Evolutionary conservation across 2,888 invertebrate species (phyloP).

Genomic region (Watsonalla binaria): DNA sequence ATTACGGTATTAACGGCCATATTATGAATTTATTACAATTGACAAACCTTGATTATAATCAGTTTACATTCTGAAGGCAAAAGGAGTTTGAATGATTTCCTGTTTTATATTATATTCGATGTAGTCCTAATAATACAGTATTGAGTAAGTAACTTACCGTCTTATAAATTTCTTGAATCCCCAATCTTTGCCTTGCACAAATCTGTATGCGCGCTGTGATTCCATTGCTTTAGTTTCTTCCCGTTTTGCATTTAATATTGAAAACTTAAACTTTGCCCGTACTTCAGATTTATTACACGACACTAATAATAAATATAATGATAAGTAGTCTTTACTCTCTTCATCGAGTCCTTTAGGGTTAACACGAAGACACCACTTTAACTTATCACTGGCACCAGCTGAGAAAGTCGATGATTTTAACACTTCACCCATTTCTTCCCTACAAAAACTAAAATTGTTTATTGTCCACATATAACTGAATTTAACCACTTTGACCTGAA

Average conservation of each 20-base stretch:
- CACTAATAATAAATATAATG: constrained; percentile 98
- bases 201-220: constrained; percentile 96
- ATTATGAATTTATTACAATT: no score
- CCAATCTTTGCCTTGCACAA: constrained; percentile 99
- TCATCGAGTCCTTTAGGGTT: constrained; percentile 99
- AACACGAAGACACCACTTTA: constrained; percentile 99
- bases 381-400: constrained; percentile 99
- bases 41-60: no score
- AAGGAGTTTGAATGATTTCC: not conserved
- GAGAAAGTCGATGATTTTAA: constrained; percentile 99
- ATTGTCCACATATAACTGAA: constrained; percentile 99
- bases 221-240: constrained; percentile 99
- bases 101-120: not conserved
- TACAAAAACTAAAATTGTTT: constrained; percentile 99
- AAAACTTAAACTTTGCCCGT: constrained; percentile 99
- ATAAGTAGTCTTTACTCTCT: constrained; percentile 99
- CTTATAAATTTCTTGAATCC: constrained; percentile 99
- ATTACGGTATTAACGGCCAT: no score
- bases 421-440: constrained; percentile 99
- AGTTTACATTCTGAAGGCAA: no score
- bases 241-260: constrained; percentile 99
- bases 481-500: constrained; percentile 99
- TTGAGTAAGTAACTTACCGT: constrained; percentile 52
- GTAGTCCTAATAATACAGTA: not conserved
- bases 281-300: constrained; percentile 99